These are phyloP conservation scores for Drosophila arizonae DNA, from an alignment of 1,140 invertebrate species.

Conservation along the genomic window DNA sequence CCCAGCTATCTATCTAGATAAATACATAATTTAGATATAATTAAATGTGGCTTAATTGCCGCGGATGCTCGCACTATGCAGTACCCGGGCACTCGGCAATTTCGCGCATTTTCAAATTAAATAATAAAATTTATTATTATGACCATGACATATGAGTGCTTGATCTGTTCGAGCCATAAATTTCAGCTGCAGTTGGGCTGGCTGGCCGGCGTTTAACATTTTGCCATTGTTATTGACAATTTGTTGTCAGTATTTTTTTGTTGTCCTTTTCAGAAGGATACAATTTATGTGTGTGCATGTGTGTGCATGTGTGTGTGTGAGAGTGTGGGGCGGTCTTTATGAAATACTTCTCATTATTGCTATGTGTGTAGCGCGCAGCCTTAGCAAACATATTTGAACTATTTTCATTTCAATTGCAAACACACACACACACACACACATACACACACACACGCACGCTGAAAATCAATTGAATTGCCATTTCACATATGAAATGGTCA, in stretches of 20 bases:
- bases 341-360: constrained; percentile 76
- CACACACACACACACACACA: constrained; percentile 37
- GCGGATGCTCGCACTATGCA: not conserved
- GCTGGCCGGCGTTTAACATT: constrained; percentile 51
- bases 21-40: not conserved
- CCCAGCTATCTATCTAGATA: not conserved
- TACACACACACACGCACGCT: not conserved
- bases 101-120: constrained; percentile 60
- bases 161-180: constrained; percentile 76
- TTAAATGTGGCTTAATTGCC: constrained; percentile 1
- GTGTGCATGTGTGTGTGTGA: constrained; percentile 15
- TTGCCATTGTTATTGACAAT: constrained; percentile 75
- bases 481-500: constrained; percentile 81
- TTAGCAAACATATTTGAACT: constrained; percentile 77
- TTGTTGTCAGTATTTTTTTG: constrained; percentile 64
- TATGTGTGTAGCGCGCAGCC: constrained; percentile 19
- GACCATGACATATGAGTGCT: constrained; percentile 65
- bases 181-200: constrained; percentile 45
- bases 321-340: constrained; percentile 49
- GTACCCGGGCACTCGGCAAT: constrained; percentile 5
- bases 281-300: constrained; percentile 35
- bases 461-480: constrained; percentile 80
- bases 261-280: constrained; percentile 5
- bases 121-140: constrained; percentile 77
- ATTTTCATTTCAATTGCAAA: constrained; percentile 81